These are phyloP conservation scores for Chondrosia reniformis DNA, from an alignment of 37 sponge, comb jelly and placozoan genomes.

Conservation along the genomic window DNA sequence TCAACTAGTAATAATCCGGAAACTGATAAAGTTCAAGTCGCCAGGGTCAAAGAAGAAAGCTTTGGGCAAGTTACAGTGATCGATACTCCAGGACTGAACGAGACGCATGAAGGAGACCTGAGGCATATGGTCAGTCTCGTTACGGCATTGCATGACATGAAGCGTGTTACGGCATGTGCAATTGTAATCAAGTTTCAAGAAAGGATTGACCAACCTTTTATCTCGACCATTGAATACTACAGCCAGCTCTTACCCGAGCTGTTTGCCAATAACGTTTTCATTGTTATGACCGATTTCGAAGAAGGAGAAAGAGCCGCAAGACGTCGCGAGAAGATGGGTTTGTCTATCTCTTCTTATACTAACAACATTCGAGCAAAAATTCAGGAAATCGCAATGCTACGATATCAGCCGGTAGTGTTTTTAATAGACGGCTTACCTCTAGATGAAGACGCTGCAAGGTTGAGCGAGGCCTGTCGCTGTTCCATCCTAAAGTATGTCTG, in stretches of 20 bases:
- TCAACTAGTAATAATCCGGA: slow-evolving; percentile 24
- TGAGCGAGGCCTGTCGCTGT: no score
- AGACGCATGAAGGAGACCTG: slow-evolving; percentile 20
- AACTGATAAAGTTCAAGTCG: slow-evolving; percentile 32
- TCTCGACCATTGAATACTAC: slow-evolving; percentile 8
- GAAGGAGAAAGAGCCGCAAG: not conserved
- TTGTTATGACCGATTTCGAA: not conserved
- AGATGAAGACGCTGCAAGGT: no score
- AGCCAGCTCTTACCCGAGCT: slow-evolving; percentile 4
- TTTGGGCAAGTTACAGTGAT: slow-evolving; percentile 1
- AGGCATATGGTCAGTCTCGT: slow-evolving; percentile 32
- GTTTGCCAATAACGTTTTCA: slow-evolving; percentile 6
- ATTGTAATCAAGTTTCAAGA: not conserved
- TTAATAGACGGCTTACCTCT: no score
- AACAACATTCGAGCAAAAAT: no score
- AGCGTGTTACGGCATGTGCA: no score
- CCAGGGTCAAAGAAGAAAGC: no score
- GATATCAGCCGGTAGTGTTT: no score
- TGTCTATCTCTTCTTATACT: no score
- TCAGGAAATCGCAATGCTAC: no score
- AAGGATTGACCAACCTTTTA: slow-evolving; percentile 3
- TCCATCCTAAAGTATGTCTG: no score
- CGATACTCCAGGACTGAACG: slow-evolving; percentile 48
- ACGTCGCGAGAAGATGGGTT: not conserved
- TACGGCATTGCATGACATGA: no score